Evolutionary conservation across 2,888 invertebrate genomes (phyloP).

Genomic region (Ophraella communa): DNA sequence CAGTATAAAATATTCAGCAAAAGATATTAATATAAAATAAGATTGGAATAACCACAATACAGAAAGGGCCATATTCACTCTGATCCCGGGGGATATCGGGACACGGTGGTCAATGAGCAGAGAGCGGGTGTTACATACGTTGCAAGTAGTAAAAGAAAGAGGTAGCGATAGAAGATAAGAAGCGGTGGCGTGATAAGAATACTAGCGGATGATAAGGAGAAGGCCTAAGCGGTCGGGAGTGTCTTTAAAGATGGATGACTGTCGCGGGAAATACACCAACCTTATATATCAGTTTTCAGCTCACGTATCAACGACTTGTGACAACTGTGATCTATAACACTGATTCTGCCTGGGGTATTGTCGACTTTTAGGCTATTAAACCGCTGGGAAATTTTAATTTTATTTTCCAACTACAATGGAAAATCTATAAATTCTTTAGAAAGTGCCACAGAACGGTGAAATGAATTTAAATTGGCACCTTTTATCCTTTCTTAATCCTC

Average conservation of each 20-base stretch:
- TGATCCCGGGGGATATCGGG: constrained; percentile 47
- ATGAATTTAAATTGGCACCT: constrained; percentile 19
- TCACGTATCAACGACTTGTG: constrained; percentile 60
- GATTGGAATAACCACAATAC: constrained; percentile 4
- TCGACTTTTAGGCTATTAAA: constrained; percentile 31
- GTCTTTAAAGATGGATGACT: constrained; percentile 61
- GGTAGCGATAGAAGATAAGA: constrained; percentile 57
- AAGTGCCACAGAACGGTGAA: background rate
- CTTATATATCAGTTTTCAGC: constrained; percentile 52
- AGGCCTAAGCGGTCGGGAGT: constrained; percentile 58
- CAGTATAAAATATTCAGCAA: background rate
- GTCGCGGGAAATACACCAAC: constrained; percentile 61
- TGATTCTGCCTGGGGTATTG: constrained; percentile 48
- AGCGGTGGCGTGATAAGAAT: constrained; percentile 59
- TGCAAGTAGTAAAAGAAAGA: constrained; percentile 49
- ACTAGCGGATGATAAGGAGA: constrained; percentile 58
- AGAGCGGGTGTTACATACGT: constrained; percentile 37
- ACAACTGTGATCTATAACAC: constrained; percentile 61
- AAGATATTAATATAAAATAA: background rate
- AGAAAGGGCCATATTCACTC: constrained; percentile 43
- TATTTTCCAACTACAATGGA: constrained; percentile 15
- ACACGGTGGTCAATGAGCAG: constrained; percentile 42
- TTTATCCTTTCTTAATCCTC: background rate
- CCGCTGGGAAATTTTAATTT: constrained; percentile 34
- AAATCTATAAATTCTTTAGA: constrained; percentile 25